phyloP scores from a whole-genome alignment of 1,140 invertebrate species.

The Cotesia glomerata region DNA sequence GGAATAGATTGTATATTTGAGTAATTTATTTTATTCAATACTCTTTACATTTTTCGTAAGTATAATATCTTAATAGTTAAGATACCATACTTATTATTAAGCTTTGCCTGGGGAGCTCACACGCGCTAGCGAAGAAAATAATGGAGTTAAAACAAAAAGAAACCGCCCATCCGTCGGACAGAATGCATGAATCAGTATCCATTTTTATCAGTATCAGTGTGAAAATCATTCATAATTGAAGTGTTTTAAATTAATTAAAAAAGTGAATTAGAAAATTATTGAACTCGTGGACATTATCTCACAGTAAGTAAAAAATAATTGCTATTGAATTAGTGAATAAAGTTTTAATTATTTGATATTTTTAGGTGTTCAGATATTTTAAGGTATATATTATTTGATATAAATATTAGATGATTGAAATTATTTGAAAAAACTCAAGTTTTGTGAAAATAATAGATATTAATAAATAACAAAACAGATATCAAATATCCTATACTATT shows the following conservation, averaged over 20 bases:
- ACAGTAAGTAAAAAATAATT: background rate
- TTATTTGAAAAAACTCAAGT: no score
- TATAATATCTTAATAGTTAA: background rate
- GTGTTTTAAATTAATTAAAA: background rate
- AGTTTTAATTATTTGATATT: background rate
- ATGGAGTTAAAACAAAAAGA: no score
- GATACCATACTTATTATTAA: background rate
- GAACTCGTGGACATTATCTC: background rate
- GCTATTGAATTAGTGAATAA: background rate
- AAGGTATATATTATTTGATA: no score
- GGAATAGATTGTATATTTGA: no score
- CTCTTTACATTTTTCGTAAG: background rate
- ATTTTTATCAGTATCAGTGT: background rate
- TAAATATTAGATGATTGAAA: no score
- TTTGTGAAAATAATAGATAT: no score
- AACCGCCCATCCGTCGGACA: no score
- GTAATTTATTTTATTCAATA: background rate
- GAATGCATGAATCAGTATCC: no score
- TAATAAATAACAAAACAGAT: no score
- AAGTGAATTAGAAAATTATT: background rate
- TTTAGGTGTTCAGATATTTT: no score
- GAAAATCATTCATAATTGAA: background rate
- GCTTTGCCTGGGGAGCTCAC: background rate
- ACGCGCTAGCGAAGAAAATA: no score
- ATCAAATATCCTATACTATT: no score